Evolutionary conservation across 2,113 vertebrate species (phyloP).

Genomic region (Chloroceryle aenea): DNA sequence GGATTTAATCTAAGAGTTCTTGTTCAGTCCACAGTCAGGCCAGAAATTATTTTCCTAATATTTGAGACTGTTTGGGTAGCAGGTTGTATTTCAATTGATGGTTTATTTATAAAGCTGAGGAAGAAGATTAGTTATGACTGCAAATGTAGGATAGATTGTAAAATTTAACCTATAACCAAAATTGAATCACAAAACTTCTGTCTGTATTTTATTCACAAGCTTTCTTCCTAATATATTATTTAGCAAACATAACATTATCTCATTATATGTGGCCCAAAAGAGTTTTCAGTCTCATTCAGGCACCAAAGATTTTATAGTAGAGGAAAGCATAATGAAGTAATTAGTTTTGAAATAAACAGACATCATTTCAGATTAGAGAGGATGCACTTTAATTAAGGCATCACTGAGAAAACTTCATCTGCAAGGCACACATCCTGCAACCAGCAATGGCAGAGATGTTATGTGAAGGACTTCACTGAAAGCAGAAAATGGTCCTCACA

Average conservation of each 20-base stretch:
- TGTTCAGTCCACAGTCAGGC: neutral
- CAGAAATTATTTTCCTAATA: conserved; percentile 20
- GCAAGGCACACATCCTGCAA: neutral
- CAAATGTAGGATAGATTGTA: neutral
- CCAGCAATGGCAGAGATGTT: neutral
- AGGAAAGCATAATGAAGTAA: conserved; percentile 22
- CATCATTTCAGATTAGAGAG: conserved; percentile 12
- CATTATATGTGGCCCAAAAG: neutral
- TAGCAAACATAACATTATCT: conserved; percentile 11
- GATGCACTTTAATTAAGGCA: conserved; percentile 46
- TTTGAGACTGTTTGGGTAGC: neutral
- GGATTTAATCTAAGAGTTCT: neutral
- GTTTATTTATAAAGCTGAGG: conserved; percentile 30
- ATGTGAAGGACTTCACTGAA: neutral
- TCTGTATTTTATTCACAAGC: conserved; percentile 6
- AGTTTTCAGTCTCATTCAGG: neutral
- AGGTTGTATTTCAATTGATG: neutral
- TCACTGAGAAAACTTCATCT: neutral
- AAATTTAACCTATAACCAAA: conserved; percentile 4
- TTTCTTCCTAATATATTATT: conserved; percentile 26
- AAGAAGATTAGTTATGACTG: neutral
- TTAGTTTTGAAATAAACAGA: conserved; percentile 24
- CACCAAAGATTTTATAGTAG: neutral
- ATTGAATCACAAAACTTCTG: neutral
- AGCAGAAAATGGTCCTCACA: neutral